phyloP scores from a whole-genome alignment of 2,888 invertebrate species.

The Rhopalosiphum nymphaeae region DNA sequence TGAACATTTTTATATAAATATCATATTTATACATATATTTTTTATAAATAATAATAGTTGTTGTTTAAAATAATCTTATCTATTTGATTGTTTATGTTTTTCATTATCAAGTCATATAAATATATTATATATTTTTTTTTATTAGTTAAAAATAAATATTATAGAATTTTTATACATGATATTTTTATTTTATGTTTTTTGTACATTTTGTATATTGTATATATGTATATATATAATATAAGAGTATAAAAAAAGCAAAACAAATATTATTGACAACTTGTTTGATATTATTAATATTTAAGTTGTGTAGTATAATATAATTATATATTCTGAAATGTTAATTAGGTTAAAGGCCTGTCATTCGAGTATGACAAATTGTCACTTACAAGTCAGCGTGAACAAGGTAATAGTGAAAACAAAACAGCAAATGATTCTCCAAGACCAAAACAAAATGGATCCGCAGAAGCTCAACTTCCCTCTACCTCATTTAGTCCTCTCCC shows the following conservation, averaged over 20 bases:
- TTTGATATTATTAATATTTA: background rate
- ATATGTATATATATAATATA: background rate
- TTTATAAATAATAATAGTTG: background rate
- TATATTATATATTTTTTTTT: background rate
- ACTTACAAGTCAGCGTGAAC: conserved; percentile 68
- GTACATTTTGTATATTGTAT: background rate
- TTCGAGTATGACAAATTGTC: conserved; percentile 79
- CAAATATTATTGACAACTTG: background rate
- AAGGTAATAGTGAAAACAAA: conserved; percentile 55
- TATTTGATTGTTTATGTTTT: background rate
- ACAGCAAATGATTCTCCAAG: conserved; percentile 29
- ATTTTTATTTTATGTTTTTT: background rate
- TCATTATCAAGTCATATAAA: conserved; percentile 6
- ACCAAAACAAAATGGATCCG: conserved; percentile 57
- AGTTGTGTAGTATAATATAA: background rate
- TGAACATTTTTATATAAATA: background rate
- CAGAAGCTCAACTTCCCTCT: conserved; percentile 47
- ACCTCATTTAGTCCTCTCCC: conserved; percentile 50
- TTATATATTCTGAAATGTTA: conserved; percentile 26
- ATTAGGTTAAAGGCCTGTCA: conserved; percentile 81
- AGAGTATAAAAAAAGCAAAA: background rate
- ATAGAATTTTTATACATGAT: background rate
- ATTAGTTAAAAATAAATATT: background rate
- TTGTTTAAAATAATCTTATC: conserved; percentile 18
- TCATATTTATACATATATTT: conserved; percentile 1